Evolutionary conservation across 2,888 invertebrate species (phyloP).

Genomic region (Ennomos fuscantarius): DNA sequence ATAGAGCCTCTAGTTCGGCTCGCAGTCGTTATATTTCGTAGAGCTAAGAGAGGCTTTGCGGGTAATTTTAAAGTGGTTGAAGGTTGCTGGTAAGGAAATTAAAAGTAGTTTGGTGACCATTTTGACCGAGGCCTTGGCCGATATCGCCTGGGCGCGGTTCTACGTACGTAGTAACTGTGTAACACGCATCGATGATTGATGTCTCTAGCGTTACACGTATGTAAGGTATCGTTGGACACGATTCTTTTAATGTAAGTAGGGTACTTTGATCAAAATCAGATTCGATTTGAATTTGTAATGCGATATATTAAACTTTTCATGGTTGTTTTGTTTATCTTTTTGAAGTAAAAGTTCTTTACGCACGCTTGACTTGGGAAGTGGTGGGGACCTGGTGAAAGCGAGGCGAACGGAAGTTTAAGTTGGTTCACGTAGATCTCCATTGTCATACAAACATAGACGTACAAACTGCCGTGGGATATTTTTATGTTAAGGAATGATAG

Average conservation of each 20-base stretch:
- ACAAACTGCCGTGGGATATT: too few relatives aligned
- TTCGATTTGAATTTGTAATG: constrained; percentile 30
- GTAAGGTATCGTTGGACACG: constrained; percentile 20
- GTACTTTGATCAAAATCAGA: constrained; percentile 24
- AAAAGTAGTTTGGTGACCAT: constrained; percentile 56
- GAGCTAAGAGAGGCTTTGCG: constrained; percentile 2
- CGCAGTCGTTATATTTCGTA: neutral
- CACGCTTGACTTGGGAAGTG: too few relatives aligned
- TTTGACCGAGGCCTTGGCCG: constrained; percentile 71
- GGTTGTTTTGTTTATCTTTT: constrained; percentile 3
- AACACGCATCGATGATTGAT: constrained; percentile 38
- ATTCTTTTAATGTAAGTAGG: constrained; percentile 2
- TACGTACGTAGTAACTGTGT: constrained; percentile 29
- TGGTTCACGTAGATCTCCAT: too few relatives aligned
- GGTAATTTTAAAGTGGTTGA: constrained; percentile 26
- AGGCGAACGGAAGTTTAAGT: too few relatives aligned
- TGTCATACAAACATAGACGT: too few relatives aligned
- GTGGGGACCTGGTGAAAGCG: too few relatives aligned
- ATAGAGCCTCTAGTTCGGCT: constrained; percentile 27
- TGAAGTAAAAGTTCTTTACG: too few relatives aligned
- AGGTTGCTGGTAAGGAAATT: constrained; percentile 45
- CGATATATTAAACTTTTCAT: constrained; percentile 12
- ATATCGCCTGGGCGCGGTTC: constrained; percentile 59
- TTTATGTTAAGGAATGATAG: too few relatives aligned
- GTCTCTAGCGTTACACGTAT: constrained; percentile 22